Base-by-base conservation (phyloP, 1,140 invertebrate genomes). In the Formica selysi region DNA sequence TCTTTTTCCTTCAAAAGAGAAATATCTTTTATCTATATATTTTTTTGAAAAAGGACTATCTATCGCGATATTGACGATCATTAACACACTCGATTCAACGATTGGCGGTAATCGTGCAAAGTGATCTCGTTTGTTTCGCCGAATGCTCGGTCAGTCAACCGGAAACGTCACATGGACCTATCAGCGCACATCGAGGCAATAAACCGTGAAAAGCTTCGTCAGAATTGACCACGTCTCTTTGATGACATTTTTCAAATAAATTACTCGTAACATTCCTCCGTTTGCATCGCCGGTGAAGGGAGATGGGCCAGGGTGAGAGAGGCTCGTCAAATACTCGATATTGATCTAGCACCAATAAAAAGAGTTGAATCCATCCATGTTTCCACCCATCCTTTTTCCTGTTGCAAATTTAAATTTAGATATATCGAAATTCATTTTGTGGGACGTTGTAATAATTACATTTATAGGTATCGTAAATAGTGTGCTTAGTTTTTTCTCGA, bases 241-340 rank as follows among this genome's bases (percentile, higher is more conserved):
- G 68, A 83, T 73, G 68, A 73, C 67, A 81, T 83, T 83, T 83
- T 83, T 83, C 54, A 83, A 83, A 83, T 83, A 83, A 83, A 83
- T 83, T 83, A 83, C 79, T 83, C 38, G 38, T 26, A 83, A 83
- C 79, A 73, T 83, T 83, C 38, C 79, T 83, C 38, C 68, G 68
- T 83, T 83, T 83, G 68, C 36, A 73, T 54, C 41, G 29, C 2
- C 29, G 19, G 6, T 57, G 54, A 71, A 71, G n/a, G 38, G 11
- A 57, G 29, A 73, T 62, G 38, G 38, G 4, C 11, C 36, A 59
- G 36, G 2, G 26, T 32, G 71, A 74, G 71, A 74, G 54, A 32
- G 11, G 41, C 26, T 61, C 29, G 67, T 73, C 79, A 73, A 83
- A 83, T 83, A 83, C 57, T 83, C 67, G 67, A 61, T 83, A 83